Evolutionary conservation across 2,797 vertebrate genomes (phyloP), one percentile per base, ranked within the genome.

Genomic region (Avahi laniger): DNA sequence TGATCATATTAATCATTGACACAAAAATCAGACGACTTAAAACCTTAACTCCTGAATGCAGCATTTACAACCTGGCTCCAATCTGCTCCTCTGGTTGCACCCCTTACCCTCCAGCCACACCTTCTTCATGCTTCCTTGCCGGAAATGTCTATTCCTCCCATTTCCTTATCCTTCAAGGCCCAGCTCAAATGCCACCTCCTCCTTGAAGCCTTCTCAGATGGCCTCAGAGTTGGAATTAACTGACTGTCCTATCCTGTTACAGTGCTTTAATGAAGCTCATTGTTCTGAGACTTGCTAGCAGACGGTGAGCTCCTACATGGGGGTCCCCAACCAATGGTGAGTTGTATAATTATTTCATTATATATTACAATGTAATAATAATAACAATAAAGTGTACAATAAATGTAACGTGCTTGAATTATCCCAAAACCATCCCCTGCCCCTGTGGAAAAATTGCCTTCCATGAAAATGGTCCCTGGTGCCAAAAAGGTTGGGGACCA

Each of bases 91-190:
- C 13, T 3, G 12, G 17, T n/a, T 67, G 35, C 9, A 52, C n/a
- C 38, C 14, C 8, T 12, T 52, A 26, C 38, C 30, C 22, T 94
- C 57, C n/a, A 24, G 48, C 15, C 46, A 69, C 20, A 57, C 50
- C 63, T 95, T 52, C 67, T 65, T 82, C 4, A 43, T 50, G 69
- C 15, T 50, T 83, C 20, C 17, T 14, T 7, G 26, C 9, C 1
- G 0, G 69, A n/a, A 38, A 75, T 50, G 57, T 43, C 52, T 70
- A 26, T 35, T 67, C 50, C 10, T 93, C 65, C 79, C 28, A 46
- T 80, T 89, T 93, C 65, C 30, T 87, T 67, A 88, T 85, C 43
- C 54, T 67, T 88, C 81, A 87, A 92, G n/a, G 38, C 46, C 20
- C 7, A 90, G 26, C 33, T 52, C 69, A 79, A 69, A 61, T 41